These are phyloP conservation scores for Fistularia tabacaria DNA, from an alignment of 2,797 vertebrate genomes.

Conservation along the genomic window DNA sequence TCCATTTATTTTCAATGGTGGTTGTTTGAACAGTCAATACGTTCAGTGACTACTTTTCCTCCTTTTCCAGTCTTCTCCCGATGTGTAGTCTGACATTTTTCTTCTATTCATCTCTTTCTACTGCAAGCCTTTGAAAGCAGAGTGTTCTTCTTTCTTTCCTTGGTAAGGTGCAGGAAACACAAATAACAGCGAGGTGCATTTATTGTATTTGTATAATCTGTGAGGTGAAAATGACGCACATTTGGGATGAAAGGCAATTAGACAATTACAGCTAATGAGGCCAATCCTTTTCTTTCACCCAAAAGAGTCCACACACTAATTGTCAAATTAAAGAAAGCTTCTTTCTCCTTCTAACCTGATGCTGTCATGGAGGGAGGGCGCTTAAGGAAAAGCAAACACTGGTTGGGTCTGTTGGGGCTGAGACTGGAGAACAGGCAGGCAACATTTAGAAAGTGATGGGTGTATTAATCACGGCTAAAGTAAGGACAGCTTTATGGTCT, in stretches of 20 bases:
- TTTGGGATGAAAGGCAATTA: constrained; percentile 81
- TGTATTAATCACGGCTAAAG: constrained; percentile 81
- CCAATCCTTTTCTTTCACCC: constrained; percentile 78
- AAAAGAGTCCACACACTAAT: constrained; percentile 75
- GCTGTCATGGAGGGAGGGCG: constrained; percentile 58
- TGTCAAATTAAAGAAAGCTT: constrained; percentile 83
- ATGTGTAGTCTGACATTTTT: constrained; percentile 16
- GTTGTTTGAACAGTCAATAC: too few species aligned
- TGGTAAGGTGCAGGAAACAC: constrained; percentile 60
- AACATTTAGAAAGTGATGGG: constrained; percentile 81
- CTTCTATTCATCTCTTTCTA: neutral
- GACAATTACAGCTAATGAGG: constrained; percentile 83
- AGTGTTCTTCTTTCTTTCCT: constrained; percentile 44
- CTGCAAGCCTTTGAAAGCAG: constrained; percentile 41
- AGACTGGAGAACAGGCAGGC: constrained; percentile 64
- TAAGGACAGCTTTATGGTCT: constrained; percentile 76
- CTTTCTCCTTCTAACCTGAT: constrained; percentile 64
- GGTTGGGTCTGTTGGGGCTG: constrained; percentile 64
- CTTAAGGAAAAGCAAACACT: constrained; percentile 77
- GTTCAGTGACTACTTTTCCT: too few species aligned
- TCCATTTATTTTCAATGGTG: too few species aligned
- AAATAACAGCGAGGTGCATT: constrained; percentile 71
- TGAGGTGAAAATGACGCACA: constrained; percentile 71
- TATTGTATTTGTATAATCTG: constrained; percentile 75
- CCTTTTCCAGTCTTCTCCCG: too few species aligned